Conservation (phyloP, 2,888 invertebrate genomes). For the Dioctria linearis region DNA sequence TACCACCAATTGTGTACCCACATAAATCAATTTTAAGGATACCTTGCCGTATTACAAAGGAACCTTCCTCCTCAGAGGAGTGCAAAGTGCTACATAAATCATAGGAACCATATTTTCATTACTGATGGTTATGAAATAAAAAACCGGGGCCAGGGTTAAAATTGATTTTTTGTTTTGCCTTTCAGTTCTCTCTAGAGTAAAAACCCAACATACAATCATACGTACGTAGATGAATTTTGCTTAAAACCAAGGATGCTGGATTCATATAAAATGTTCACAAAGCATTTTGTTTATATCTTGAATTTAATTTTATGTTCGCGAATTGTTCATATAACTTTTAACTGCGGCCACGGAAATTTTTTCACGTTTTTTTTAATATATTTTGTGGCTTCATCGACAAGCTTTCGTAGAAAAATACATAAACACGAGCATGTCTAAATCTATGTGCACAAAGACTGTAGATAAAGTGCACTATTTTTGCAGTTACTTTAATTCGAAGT, state of each 20-base stretch:
- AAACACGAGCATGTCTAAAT: too few relatives aligned
- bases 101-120: slow-evolving; percentile 58
- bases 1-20: slow-evolving; percentile 59
- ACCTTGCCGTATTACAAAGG: slow-evolving; percentile 38
- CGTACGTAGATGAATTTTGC: slow-evolving; percentile 59
- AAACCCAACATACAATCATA: slow-evolving; percentile 56
- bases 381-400: too few relatives aligned
- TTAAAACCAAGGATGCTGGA: neutral
- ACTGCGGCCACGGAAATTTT: too few relatives aligned
- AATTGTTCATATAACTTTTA: too few relatives aligned
- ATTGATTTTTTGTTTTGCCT: slow-evolving; percentile 41
- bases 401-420: too few relatives aligned
- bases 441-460: too few relatives aligned
- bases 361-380: too few relatives aligned
- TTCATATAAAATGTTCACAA: too few relatives aligned
- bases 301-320: too few relatives aligned
- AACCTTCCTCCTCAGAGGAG: slow-evolving; percentile 49
- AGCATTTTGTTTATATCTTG: too few relatives aligned
- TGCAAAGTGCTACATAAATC: slow-evolving; percentile 57
- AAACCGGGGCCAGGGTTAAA: slow-evolving; percentile 44
- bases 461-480: too few relatives aligned
- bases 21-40: slow-evolving; percentile 59
- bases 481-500: too few relatives aligned
- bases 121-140: slow-evolving; percentile 53
- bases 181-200: slow-evolving; percentile 31